Evolutionary conservation across 2,888 invertebrate species (phyloP), one percentile per base, ranked within the genome.

Genomic region (Habroteleia sp.): DNA sequence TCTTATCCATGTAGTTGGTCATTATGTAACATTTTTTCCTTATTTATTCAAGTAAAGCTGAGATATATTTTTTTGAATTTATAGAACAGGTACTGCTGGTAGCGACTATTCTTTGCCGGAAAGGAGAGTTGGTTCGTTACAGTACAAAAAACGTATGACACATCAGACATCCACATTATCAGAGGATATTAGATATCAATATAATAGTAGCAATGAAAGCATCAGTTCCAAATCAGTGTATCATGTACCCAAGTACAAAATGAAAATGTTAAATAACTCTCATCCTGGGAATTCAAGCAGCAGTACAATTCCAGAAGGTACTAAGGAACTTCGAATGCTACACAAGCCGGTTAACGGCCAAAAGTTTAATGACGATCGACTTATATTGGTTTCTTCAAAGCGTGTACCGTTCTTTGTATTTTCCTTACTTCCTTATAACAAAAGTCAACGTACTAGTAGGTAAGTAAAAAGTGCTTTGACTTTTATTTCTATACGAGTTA

Each of bases 371-470:
- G 94, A 95, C 88, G 95, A 96, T 85, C 91, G 97, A 82, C 91
- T 97, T 77, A 93, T 96, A 63, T 91, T 97, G 89, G 93, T 95
- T 29, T 93, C 96, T 48, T 90, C 92, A 3, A 92, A 93, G 81
- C 93, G 93, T 82, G 93, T 93, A 63, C 97, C 97, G 25, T 94
- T 97, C 89, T 91, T 94, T 80, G 91, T 97, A 73, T 97, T 95
- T 88, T 97, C 97, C 29, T 93, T 95, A 58, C 92, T 97, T 85
- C 96, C 97, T 25, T 97, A 96, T 87, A 93, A 92, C 62, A 93
- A 93, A 86, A 92, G 92, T 81, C 89, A 91, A 72, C 91, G 92
- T 68, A 91, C 89, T 84, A 90, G 91, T 80, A 90, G 93, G 93
- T 93, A 86, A 88, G 89, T 84, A 60, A 46, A 39, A 4, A n/a